Evolutionary conservation across 2,113 vertebrate species (phyloP).

Genomic region (Amphilophus citrinellus): DNA sequence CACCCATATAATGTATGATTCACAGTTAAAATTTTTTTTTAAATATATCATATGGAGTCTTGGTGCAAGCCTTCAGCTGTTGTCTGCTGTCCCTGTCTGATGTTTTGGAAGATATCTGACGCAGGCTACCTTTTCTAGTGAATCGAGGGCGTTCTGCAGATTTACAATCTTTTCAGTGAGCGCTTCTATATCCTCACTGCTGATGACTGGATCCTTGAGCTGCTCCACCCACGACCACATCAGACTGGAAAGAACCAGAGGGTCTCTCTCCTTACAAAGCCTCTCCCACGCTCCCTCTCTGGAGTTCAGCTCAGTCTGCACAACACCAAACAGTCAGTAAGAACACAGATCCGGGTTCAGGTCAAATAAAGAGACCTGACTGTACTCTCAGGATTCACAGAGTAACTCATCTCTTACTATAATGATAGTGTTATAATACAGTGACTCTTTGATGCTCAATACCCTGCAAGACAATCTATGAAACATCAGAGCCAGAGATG

Average conservation of each 20-base stretch:
- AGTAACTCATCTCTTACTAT: no score
- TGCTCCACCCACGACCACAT: constrained; percentile 99
- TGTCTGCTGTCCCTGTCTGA: not conserved
- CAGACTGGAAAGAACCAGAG: constrained; percentile 88
- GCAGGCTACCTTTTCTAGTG: constrained; percentile 87
- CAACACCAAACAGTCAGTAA: not conserved
- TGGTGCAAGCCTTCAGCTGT: not conserved
- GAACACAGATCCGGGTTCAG: not conserved
- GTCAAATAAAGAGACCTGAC: not conserved
- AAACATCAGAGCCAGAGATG: not conserved
- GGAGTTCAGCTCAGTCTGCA: constrained; percentile 92
- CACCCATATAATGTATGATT: no score
- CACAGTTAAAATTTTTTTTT: not conserved
- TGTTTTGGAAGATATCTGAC: not conserved
- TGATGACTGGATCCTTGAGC: constrained; percentile 92
- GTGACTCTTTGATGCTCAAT: not conserved
- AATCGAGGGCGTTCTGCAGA: constrained; percentile 82
- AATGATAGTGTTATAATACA: no score
- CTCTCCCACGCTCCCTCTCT: constrained; percentile 93
- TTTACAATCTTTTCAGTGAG: constrained; percentile 79
- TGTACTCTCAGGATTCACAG: not conserved
- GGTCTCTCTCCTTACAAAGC: constrained; percentile 89
- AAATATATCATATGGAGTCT: not conserved
- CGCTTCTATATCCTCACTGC: constrained; percentile 83
- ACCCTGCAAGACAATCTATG: not conserved